Base-by-base conservation (phyloP, 2,113 vertebrate species). In the Sinocyclocheilus grahami region DNA sequence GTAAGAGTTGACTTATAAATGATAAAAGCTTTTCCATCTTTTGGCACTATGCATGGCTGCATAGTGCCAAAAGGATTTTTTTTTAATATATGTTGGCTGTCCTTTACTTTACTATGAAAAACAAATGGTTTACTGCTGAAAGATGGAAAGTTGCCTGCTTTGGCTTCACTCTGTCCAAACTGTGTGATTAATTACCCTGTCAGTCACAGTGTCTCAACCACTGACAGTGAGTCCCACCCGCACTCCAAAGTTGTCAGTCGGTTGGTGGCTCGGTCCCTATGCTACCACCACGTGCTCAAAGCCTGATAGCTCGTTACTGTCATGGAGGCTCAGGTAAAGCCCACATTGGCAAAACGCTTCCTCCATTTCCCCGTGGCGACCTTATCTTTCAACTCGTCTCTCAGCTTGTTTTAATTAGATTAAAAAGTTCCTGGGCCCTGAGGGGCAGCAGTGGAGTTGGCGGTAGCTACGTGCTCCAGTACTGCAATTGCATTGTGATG, bases 361-460 rank as follows among this genome's bases (percentile, higher is more conserved):
- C 65, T 72, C 33, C 33, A 22, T 67, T 89, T 91, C 90, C 89
- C 89, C 3, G 5, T 89, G 89, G 88, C 74, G 86, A 67, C 82
- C 87, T 92, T 93, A 93, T 93, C 92, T 91, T 91, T 90, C 90
- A 90, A 88, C 86, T 89, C 87, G 88, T 92, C 91, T 89, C 90
- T 86, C 75, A 51, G 87, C 77, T 86, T 89, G 82, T 88, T 93
- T 92, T 94, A 93, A 94, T 95, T 93, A 92, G 90, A 91, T 94
- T 90, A 90, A 86, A 92, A 91, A 93, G 89, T 92, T 90, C 55
- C 71, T 24, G 75, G 85, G 51, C 86, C 86, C 88, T 82, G 87
- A 5, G 85, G 86, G 87, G 85, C 63, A 33, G 75, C 86, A 77
- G 37, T 6, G 72, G 87, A 83, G 85, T 53, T 60, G 86, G 65